Percentiles rank a stretch among this genome's conserved stretches.
These are phyloP conservation scores for Drosophila kambysellisi DNA, from an alignment of 2,888 invertebrate genomes.

Conservation along the genomic window DNA sequence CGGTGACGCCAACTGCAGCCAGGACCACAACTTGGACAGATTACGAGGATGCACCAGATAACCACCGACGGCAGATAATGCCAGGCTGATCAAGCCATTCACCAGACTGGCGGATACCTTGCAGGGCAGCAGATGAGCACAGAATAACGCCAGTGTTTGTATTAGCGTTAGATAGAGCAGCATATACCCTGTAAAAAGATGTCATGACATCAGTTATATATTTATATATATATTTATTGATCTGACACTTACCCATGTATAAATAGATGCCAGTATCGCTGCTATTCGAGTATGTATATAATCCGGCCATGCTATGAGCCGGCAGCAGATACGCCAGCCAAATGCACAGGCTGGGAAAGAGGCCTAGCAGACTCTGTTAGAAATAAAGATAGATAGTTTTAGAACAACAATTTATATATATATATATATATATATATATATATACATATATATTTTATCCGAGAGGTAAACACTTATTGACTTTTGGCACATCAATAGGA, in stretches of 20 bases:
- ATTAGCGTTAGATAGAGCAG: conserved; percentile 89
- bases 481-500: neutral
- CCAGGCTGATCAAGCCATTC: conserved; percentile 87
- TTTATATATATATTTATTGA: neutral
- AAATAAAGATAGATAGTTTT: neutral
- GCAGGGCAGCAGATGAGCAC: conserved; percentile 89
- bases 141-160: conserved; percentile 89
- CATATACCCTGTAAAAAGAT: conserved; percentile 88
- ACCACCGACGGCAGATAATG: conserved; percentile 88
- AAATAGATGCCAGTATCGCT: conserved; percentile 90
- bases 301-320: conserved; percentile 94
- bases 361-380: conserved; percentile 90
- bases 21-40: conserved; percentile 88
- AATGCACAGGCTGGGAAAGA: conserved; percentile 91
- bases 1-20: conserved; percentile 90
- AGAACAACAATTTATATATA: too few species aligned
- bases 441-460: neutral
- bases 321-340: conserved; percentile 95
- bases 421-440: too few species aligned
- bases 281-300: conserved; percentile 89
- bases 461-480: neutral
- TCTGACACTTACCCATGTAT: conserved; percentile 87
- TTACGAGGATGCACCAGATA: conserved; percentile 90
- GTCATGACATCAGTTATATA: neutral
- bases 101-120: conserved; percentile 88